These are phyloP conservation scores for Aphidoletes aphidimyza DNA, from an alignment of 2,888 invertebrate species.

Conservation along the genomic window DNA sequence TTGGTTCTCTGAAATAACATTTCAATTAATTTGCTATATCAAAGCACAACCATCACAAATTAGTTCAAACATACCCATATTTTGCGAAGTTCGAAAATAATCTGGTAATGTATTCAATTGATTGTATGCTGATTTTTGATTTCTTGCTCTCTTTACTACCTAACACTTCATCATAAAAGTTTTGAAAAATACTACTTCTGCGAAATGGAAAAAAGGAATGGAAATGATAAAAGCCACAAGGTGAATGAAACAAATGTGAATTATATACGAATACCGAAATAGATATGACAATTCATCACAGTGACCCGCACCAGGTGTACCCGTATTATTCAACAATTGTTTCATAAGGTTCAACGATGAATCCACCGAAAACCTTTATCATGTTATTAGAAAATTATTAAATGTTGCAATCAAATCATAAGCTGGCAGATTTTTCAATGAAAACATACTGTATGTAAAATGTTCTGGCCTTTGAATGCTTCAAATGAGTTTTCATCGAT, in stretches of 20 bases:
- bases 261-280: background rate
- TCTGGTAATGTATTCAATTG: background rate
- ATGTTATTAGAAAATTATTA: background rate
- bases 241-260: background rate
- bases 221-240: background rate
- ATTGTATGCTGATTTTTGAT: background rate
- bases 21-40: background rate
- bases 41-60: background rate
- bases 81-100: slow-evolving; percentile 10
- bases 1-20: background rate
- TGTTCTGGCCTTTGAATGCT: background rate
- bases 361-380: background rate
- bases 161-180: background rate
- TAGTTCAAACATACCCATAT: background rate
- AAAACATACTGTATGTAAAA: background rate
- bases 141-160: background rate
- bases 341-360: background rate
- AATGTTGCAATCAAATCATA: background rate
- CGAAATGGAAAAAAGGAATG: background rate
- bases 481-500: background rate
- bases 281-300: slow-evolving; percentile 55
- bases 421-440: background rate
- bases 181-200: background rate
- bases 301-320: slow-evolving; percentile 26
- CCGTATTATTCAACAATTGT: background rate